A percentile compares a stretch with the other conserved stretches of the same genome.
Evolutionary conservation across 1,140 invertebrate species (phyloP).

Genomic region (Planococcus citri): DNA sequence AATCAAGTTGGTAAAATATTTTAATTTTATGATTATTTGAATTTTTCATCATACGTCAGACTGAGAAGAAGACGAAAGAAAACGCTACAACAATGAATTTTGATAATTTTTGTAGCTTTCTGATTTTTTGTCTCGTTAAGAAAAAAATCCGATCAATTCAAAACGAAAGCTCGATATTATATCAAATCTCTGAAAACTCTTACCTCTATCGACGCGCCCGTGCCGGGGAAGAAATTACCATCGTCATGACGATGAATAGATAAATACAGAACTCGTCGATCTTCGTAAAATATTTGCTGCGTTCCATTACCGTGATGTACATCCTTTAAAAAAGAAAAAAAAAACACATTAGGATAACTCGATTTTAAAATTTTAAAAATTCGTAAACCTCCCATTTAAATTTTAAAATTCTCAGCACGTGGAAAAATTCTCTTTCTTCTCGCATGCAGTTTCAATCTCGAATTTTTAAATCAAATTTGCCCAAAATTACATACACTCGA

Average conservation of each 20-base stretch:
- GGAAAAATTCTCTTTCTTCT: not conserved
- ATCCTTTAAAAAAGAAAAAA: conserved; percentile 51
- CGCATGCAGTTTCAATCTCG: no score
- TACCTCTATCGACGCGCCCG: conserved; percentile 74
- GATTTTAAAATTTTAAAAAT: not conserved
- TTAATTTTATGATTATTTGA: not conserved
- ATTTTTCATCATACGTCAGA: not conserved
- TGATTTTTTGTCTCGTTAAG: no score
- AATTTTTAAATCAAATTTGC: no score
- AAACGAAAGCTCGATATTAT: no score
- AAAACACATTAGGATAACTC: no score
- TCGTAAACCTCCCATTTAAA: not conserved
- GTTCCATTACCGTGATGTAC: conserved; percentile 99
- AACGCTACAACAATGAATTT: no score
- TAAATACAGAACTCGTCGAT: conserved; percentile 86
- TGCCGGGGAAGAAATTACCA: conserved; percentile 99
- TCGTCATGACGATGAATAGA: conserved; percentile 98
- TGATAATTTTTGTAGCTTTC: no score
- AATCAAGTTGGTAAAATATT: not conserved
- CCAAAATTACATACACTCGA: no score
- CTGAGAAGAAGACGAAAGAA: not conserved
- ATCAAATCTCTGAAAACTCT: no score
- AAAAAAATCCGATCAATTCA: no score
- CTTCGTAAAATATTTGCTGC: conserved; percentile 96
- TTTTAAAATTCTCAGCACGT: not conserved